Conservation (phyloP, 35 echinoderm and acorn worm species). For the Lytechinus pictus region DNA sequence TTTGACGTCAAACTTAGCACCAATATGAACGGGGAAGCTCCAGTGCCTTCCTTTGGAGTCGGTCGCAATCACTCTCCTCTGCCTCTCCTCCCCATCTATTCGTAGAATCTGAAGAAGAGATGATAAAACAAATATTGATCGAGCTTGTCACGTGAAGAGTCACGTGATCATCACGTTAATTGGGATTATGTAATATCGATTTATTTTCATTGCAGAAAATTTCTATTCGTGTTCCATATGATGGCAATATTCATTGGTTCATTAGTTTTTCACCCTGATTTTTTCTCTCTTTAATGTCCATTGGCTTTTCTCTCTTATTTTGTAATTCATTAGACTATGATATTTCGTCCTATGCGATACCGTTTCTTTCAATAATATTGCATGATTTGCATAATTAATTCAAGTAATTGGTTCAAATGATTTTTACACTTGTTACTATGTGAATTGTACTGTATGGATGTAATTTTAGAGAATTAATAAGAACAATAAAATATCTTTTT, state of each 20-base stretch:
- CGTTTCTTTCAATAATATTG: too few species aligned
- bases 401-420: too few species aligned
- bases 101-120: constrained; percentile 11
- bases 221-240: neutral
- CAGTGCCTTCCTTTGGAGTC: constrained; percentile 33
- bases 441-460: too few species aligned
- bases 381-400: too few species aligned
- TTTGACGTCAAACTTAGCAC: constrained; percentile 22
- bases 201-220: neutral
- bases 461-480: too few species aligned
- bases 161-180: neutral
- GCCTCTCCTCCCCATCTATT: neutral
- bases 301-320: too few species aligned
- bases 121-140: neutral
- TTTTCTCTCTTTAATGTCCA: neutral
- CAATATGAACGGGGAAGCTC: constrained; percentile 47
- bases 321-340: too few species aligned
- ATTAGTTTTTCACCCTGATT: neutral
- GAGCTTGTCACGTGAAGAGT: neutral
- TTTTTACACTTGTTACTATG: too few species aligned
- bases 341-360: too few species aligned
- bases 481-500: too few species aligned
- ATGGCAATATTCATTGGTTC: neutral
- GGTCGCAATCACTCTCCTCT: constrained; percentile 25
- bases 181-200: neutral